These are phyloP conservation scores for Callopanchax toddi DNA, from an alignment of 2,113 vertebrate genomes.

Conservation along the genomic window DNA sequence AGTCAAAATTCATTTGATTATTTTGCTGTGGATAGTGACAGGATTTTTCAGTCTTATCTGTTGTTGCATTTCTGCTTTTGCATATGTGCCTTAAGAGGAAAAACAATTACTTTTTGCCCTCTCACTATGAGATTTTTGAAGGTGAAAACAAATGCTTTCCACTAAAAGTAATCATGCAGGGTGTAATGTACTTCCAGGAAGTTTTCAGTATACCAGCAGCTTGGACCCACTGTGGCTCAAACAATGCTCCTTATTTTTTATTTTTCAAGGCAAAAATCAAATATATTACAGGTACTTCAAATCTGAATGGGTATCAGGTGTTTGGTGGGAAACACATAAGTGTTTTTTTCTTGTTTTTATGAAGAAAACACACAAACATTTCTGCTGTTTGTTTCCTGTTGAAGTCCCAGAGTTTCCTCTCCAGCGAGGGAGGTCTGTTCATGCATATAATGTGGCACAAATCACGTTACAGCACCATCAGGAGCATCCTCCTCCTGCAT, in stretches of 20 bases:
- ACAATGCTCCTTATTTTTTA: neutral
- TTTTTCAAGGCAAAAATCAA: neutral
- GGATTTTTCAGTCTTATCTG: too few relatives aligned
- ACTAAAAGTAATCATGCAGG: neutral
- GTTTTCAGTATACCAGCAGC: neutral
- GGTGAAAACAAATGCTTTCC: neutral
- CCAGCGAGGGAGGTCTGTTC: slow-evolving; percentile 38
- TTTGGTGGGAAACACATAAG: slow-evolving; percentile 40
- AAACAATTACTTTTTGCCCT: neutral
- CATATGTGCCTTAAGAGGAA: neutral
- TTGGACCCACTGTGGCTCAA: neutral
- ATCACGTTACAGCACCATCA: slow-evolving; percentile 55
- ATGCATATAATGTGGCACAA: slow-evolving; percentile 54
- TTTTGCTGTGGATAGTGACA: neutral
- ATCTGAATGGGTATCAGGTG: slow-evolving; percentile 49
- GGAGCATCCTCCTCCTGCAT: slow-evolving; percentile 34
- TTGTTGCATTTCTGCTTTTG: neutral
- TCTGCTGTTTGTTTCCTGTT: slow-evolving; percentile 50
- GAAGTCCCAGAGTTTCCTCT: slow-evolving; percentile 44
- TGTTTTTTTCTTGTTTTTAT: slow-evolving; percentile 29
- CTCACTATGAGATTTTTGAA: neutral
- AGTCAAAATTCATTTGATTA: slow-evolving; percentile 5
- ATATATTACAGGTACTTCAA: neutral
- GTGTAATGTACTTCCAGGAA: neutral
- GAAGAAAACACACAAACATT: slow-evolving; percentile 13